phyloP scores from a whole-genome alignment of 1,140 invertebrate genomes.

The Trichonephila clavipes region DNA sequence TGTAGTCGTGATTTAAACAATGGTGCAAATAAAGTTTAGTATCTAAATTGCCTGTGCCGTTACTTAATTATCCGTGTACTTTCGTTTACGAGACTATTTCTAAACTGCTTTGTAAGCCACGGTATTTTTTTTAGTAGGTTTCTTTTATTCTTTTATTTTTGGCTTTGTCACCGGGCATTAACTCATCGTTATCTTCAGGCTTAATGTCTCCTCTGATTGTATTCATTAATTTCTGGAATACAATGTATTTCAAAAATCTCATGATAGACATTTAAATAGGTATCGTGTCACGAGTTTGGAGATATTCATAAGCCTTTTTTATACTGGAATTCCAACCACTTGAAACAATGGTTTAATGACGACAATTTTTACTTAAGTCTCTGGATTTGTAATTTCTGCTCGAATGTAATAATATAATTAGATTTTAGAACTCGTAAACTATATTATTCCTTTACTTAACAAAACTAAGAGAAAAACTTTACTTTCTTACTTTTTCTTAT shows the following conservation, averaged over 20 bases:
- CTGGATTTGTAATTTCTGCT: background rate
- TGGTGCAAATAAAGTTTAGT: conserved; percentile 25
- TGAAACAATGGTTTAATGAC: background rate
- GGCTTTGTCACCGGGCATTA: background rate
- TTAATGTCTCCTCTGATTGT: background rate
- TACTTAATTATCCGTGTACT: conserved; percentile 52
- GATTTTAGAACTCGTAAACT: background rate
- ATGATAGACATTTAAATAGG: background rate
- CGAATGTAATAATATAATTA: background rate
- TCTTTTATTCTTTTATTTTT: background rate
- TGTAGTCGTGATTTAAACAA: conserved; percentile 44
- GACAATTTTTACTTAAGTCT: background rate
- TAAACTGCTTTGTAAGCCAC: background rate
- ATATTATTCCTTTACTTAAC: background rate
- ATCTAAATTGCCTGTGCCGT: conserved; percentile 3
- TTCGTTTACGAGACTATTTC: conserved; percentile 21
- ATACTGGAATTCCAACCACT: background rate
- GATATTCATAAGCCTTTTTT: background rate
- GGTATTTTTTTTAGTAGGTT: background rate
- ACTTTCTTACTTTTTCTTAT: too few relatives aligned
- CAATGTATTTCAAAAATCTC: background rate
- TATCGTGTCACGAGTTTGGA: background rate
- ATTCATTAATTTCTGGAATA: background rate
- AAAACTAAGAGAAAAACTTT: too few relatives aligned
- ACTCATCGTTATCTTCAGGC: background rate